Conservation (phyloP, 2,797 vertebrate genomes). For the Huso huso region DNA sequence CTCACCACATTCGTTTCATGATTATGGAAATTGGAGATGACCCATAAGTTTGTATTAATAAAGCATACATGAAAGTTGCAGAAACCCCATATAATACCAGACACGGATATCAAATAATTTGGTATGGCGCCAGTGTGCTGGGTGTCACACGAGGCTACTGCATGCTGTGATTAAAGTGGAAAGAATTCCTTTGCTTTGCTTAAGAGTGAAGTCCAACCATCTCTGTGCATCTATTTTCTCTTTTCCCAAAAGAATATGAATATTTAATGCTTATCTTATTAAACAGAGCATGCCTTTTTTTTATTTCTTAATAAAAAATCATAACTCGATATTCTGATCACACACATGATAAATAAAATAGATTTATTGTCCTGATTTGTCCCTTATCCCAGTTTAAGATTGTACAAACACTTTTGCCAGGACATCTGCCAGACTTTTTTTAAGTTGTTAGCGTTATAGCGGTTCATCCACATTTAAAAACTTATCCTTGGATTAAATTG, state of each 20-base stretch:
- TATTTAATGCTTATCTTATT: constrained; percentile 6
- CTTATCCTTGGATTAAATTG: too few species aligned
- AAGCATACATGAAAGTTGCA: not conserved
- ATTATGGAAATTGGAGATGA: too few species aligned
- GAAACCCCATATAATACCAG: not conserved
- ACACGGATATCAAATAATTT: not conserved
- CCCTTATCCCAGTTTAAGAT: too few species aligned
- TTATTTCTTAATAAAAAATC: not conserved
- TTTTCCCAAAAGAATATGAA: constrained; percentile 4
- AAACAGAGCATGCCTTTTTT: constrained; percentile 1
- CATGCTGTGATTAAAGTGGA: constrained; percentile 15
- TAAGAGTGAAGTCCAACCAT: not conserved
- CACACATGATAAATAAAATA: not conserved
- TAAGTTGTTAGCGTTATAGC: too few species aligned
- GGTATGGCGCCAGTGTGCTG: not conserved
- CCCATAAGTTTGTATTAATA: too few species aligned
- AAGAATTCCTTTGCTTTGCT: not conserved
- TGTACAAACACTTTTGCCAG: too few species aligned
- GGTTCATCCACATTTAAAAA: too few species aligned
- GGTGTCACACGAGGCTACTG: not conserved
- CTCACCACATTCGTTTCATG: not conserved
- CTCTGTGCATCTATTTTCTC: constrained; percentile 2
- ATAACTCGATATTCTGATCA: not conserved
- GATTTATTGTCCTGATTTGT: too few species aligned
- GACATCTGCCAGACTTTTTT: too few species aligned